Percentiles rank a stretch among this genome's conserved stretches.
phyloP scores from a whole-genome alignment of 2,888 invertebrate genomes.

The Tenthredo scrophulariae region DNA sequence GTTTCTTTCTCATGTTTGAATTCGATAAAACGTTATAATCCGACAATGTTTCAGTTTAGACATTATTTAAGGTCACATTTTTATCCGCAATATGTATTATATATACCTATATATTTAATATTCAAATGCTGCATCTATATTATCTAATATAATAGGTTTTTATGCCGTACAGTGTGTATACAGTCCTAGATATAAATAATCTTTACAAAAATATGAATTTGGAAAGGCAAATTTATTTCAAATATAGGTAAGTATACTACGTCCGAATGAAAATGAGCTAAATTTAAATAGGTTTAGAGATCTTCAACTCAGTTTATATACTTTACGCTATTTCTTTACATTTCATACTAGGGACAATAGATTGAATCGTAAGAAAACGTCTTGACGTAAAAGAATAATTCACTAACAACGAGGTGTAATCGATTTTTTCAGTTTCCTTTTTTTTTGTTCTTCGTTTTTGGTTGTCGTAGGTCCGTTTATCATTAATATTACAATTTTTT shows the following conservation, averaged over 20 bases:
- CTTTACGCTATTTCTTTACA: background rate
- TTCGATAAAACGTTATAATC: conserved; percentile 9
- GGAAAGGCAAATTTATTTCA: conserved; percentile 71
- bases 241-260: conserved; percentile 57
- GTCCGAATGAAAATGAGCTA: conserved; percentile 13
- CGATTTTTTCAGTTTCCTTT: background rate
- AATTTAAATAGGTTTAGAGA: conserved; percentile 3
- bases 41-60: background rate
- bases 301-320: background rate
- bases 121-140: conserved; percentile 43
- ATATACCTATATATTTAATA: conserved; percentile 51
- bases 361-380: background rate
- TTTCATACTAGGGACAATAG: background rate
- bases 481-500: background rate
- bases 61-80: conserved; percentile 40
- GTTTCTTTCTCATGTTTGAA: background rate
- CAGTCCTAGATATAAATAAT: conserved; percentile 72
- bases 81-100: conserved; percentile 55
- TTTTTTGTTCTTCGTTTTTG: background rate
- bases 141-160: conserved; percentile 60
- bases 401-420: background rate
- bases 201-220: conserved; percentile 77
- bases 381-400: background rate
- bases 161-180: conserved; percentile 52
- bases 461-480: background rate